Evolutionary conservation across 2,888 invertebrate species (phyloP).

Genomic region (Rhabditoides inermis): DNA sequence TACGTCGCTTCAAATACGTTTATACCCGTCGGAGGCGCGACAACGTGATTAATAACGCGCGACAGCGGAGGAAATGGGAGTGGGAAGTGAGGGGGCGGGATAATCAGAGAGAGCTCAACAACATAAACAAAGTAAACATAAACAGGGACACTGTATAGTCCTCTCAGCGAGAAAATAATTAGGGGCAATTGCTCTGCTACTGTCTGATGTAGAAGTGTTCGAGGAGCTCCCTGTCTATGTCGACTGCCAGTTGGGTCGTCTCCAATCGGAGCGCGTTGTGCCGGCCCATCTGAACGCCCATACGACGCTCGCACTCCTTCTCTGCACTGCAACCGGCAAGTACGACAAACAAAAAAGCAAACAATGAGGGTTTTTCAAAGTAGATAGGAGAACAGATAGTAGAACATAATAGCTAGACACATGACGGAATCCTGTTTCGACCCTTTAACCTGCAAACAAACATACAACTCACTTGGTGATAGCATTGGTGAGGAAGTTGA

Average conservation of each 20-base stretch:
- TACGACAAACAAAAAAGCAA: background rate
- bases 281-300: slow-evolving; percentile 15
- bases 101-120: too few species aligned
- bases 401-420: background rate
- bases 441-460: background rate
- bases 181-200: too few species aligned
- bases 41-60: too few species aligned
- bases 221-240: slow-evolving; percentile 30
- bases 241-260: slow-evolving; percentile 24
- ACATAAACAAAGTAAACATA: too few species aligned
- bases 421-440: background rate
- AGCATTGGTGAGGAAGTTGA: slow-evolving; percentile 92
- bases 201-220: slow-evolving; percentile 22
- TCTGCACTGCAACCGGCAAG: slow-evolving; percentile 28
- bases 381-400: background rate
- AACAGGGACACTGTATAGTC: too few species aligned
- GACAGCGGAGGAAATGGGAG: too few species aligned
- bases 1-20: too few species aligned
- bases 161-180: too few species aligned
- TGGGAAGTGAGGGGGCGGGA: too few species aligned
- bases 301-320: slow-evolving; percentile 22
- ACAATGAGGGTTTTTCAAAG: background rate
- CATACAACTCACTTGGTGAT: slow-evolving; percentile 60
- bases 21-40: too few species aligned
- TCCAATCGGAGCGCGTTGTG: slow-evolving; percentile 25